These are phyloP conservation scores for Dendrolimus pini DNA, from an alignment of 2,888 invertebrate species.

Conservation along the genomic window DNA sequence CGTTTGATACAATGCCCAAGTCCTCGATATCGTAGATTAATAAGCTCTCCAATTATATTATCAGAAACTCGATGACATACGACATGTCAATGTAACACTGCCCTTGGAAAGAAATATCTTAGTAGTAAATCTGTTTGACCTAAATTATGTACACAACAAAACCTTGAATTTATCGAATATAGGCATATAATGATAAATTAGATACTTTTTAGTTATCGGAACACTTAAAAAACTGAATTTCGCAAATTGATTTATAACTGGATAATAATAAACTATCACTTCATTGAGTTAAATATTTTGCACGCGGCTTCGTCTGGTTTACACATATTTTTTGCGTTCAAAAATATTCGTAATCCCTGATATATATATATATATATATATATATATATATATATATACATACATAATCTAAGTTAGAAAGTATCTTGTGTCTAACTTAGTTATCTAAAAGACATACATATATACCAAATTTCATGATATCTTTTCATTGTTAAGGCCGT, in stretches of 20 bases:
- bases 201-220: background rate
- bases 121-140: constrained; percentile 57
- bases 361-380: too few species aligned
- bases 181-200: constrained; percentile 34
- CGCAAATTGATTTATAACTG: constrained; percentile 4
- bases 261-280: background rate
- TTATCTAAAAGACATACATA: too few species aligned
- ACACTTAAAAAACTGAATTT: background rate
- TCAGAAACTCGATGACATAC: constrained; percentile 9
- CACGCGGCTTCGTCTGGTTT: too few species aligned
- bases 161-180: constrained; percentile 63
- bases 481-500: too few species aligned
- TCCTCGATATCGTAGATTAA: background rate
- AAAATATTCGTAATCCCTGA: too few species aligned
- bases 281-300: too few species aligned
- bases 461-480: too few species aligned
- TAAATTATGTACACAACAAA: constrained; percentile 46
- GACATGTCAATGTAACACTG: constrained; percentile 43
- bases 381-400: too few species aligned
- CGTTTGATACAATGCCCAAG: too few species aligned
- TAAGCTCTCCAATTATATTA: constrained; percentile 1
- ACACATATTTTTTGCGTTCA: too few species aligned
- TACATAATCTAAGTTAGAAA: too few species aligned
- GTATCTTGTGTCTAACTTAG: too few species aligned
- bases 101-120: constrained; percentile 55